A percentile compares a stretch with the other conserved stretches of the same genome.
Conservation (phyloP, 2,797 vertebrate genomes). For the Carduelis carduelis region DNA sequence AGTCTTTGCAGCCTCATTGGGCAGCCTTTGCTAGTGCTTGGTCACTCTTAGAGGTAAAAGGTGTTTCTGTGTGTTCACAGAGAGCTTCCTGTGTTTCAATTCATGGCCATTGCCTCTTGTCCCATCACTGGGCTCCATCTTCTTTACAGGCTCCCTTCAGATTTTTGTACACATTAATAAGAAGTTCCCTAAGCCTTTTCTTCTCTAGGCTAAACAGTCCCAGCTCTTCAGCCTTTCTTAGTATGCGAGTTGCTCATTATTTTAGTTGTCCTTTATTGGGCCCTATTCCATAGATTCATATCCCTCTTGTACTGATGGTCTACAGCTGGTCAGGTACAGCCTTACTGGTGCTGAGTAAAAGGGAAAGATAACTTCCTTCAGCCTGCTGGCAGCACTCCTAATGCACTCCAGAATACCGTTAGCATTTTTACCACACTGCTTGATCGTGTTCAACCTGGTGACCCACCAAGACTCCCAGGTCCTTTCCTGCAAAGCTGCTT, state of each 20-base stretch:
- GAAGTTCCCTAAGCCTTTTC: not conserved
- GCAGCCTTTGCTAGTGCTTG: not conserved
- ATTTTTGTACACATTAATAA: not conserved
- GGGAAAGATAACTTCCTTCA: not conserved
- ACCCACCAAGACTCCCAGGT: not conserved
- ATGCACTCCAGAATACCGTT: not conserved
- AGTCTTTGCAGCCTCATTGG: not conserved
- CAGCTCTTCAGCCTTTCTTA: not conserved
- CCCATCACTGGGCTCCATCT: not conserved
- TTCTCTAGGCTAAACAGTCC: not conserved
- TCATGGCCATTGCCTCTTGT: not conserved
- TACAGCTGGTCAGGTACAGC: not conserved
- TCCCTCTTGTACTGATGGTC: not conserved
- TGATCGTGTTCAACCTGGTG: not conserved
- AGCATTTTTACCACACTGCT: not conserved
- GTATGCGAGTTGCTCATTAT: not conserved
- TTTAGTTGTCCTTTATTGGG: not conserved
- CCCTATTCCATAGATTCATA: not conserved
- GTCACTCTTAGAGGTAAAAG: not conserved
- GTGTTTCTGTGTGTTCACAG: not conserved
- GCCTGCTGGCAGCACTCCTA: not conserved
- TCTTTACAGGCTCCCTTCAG: not conserved
- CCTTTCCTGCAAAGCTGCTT: not conserved
- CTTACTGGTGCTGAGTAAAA: not conserved
- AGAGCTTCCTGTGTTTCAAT: not conserved